A percentile compares a stretch with the other conserved stretches of the same genome.
Evolutionary conservation across 2,888 invertebrate genomes (phyloP).

Genomic region (Periphyllus acericola): DNA sequence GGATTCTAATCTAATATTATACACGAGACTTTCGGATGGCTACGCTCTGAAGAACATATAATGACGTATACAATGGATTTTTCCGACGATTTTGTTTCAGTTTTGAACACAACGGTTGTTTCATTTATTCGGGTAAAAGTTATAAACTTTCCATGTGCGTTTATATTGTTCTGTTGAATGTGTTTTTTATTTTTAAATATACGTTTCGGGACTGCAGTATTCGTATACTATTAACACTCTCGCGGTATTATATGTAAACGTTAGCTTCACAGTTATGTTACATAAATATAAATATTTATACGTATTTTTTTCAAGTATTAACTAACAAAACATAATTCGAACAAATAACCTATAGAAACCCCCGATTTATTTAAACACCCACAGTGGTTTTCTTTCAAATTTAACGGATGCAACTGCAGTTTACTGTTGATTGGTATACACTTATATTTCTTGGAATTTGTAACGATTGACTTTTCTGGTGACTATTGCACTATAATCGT

Average conservation of each 20-base stretch:
- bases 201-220: neutral
- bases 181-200: neutral
- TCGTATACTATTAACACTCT: neutral
- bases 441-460: neutral
- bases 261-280: neutral
- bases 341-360: too few species aligned
- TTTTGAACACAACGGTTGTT: neutral
- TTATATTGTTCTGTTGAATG: neutral
- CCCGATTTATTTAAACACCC: too few species aligned
- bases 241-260: neutral
- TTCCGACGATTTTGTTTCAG: conserved; percentile 6
- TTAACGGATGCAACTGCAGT: too few species aligned
- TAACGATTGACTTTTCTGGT: neutral
- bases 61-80: conserved; percentile 8
- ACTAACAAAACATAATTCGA: too few species aligned
- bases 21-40: conserved; percentile 14
- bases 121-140: neutral
- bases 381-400: too few species aligned
- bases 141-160: neutral
- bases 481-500: neutral
- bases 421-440: too few species aligned
- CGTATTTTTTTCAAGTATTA: too few species aligned
- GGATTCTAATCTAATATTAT: conserved; percentile 28
- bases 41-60: conserved; percentile 4
- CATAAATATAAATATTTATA: neutral